Percentiles rank a stretch among this genome's conserved stretches.
Evolutionary conservation across 2,888 invertebrate species (phyloP).

Genomic region (Crossocerus cetratus): DNA sequence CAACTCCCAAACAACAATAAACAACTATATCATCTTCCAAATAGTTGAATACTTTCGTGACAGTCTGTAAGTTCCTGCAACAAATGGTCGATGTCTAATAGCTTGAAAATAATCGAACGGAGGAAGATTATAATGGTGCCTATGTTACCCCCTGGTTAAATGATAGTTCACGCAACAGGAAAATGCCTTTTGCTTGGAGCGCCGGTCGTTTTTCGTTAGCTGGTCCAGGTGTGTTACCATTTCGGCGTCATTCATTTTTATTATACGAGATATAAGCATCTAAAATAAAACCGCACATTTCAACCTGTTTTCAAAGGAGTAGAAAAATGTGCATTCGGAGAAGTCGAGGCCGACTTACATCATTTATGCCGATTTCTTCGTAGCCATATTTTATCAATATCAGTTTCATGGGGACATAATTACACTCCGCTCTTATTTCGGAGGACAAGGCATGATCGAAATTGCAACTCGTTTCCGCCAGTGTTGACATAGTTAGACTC

Average conservation of each 20-base stretch:
- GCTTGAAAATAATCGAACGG: slow-evolving; percentile 9
- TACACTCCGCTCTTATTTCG: slow-evolving; percentile 72
- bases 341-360: slow-evolving; percentile 63
- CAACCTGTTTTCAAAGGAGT: neutral
- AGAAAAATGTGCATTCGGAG: neutral
- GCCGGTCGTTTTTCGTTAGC: slow-evolving; percentile 64
- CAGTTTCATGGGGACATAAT: slow-evolving; percentile 75
- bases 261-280: slow-evolving; percentile 70
- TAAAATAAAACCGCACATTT: slow-evolving; percentile 40
- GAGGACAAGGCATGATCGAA: slow-evolving; percentile 72
- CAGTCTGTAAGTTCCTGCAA: slow-evolving; percentile 66
- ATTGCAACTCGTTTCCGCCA: slow-evolving; percentile 67
- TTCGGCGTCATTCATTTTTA: slow-evolving; percentile 67
- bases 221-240: slow-evolving; percentile 74
- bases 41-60: slow-evolving; percentile 66
- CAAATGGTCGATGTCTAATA: neutral
- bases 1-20: slow-evolving; percentile 62
- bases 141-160: slow-evolving; percentile 69
- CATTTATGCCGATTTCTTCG: slow-evolving; percentile 68
- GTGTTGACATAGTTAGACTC: slow-evolving; percentile 67
- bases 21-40: slow-evolving; percentile 61
- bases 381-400: slow-evolving; percentile 77
- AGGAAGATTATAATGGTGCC: slow-evolving; percentile 13
- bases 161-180: slow-evolving; percentile 67
- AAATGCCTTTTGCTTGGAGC: slow-evolving; percentile 65